Percentiles rank a stretch among this genome's conserved stretches.
These are phyloP conservation scores for Drosophila cognata DNA, from an alignment of 2,888 invertebrate genomes.

Conservation along the genomic window DNA sequence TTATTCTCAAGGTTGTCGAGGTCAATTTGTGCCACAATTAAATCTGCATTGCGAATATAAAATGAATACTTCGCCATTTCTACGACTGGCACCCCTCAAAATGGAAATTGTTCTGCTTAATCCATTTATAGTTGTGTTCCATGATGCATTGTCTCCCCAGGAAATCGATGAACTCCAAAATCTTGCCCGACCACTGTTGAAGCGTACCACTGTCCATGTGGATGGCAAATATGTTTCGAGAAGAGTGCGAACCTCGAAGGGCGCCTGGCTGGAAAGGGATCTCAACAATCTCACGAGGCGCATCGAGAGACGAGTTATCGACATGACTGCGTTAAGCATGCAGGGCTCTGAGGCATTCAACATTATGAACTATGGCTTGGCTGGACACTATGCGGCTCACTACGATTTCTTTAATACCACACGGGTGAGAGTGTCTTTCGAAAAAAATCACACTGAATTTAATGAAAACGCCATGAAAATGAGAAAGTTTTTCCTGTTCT, in stretches of 20 bases:
- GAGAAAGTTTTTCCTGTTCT: neutral
- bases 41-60: constrained; percentile 69
- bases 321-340: constrained; percentile 77
- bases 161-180: constrained; percentile 71
- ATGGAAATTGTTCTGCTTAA: constrained; percentile 69
- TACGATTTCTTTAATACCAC: constrained; percentile 74
- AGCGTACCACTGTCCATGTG: constrained; percentile 59
- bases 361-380: constrained; percentile 81
- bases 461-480: neutral
- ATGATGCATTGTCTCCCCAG: constrained; percentile 68
- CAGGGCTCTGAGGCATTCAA: constrained; percentile 69
- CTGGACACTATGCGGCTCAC: constrained; percentile 77
- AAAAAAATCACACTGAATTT: neutral
- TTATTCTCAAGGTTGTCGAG: constrained; percentile 70
- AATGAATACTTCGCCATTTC: constrained; percentile 50
- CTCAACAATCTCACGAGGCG: constrained; percentile 44
- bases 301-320: constrained; percentile 65
- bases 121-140: constrained; percentile 75
- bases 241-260: constrained; percentile 71
- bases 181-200: constrained; percentile 59
- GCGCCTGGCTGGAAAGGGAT: constrained; percentile 68
- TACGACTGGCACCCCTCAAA: constrained; percentile 79
- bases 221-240: neutral
- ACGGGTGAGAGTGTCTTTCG: constrained; percentile 42
- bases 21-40: constrained; percentile 46